Conservation (phyloP, 2,113 vertebrate genomes). For the Python bivittatus region DNA sequence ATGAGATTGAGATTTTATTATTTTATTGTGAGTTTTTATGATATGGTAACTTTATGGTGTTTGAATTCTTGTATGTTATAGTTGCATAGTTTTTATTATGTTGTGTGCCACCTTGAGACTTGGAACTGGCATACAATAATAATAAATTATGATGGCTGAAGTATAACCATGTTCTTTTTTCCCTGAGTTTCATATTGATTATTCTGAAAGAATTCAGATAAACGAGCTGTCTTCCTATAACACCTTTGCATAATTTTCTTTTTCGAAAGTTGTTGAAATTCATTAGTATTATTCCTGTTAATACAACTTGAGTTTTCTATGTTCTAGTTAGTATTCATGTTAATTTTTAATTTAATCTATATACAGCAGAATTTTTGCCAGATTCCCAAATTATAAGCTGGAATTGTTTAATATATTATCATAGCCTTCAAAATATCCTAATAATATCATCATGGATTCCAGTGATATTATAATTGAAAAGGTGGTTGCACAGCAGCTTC, state of each 20-base stretch:
- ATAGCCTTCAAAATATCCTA: background rate
- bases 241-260: background rate
- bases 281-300: background rate
- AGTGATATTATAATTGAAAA: too few species aligned
- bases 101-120: too few species aligned
- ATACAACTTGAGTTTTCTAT: background rate
- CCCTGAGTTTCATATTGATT: background rate
- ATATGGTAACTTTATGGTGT: background rate
- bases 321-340: background rate
- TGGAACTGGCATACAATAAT: too few species aligned
- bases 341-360: background rate
- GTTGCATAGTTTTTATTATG: background rate
- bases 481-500: too few species aligned
- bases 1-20: too few species aligned
- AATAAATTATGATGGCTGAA: too few species aligned
- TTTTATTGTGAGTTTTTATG: background rate
- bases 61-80: background rate
- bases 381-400: background rate
- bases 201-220: background rate
- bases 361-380: background rate
- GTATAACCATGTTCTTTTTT: background rate
- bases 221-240: background rate
- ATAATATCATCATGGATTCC: background rate
- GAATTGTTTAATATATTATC: background rate
- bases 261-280: background rate